Evolutionary conservation across 2,797 vertebrate species (phyloP).

Genomic region (Natrix natrix): DNA sequence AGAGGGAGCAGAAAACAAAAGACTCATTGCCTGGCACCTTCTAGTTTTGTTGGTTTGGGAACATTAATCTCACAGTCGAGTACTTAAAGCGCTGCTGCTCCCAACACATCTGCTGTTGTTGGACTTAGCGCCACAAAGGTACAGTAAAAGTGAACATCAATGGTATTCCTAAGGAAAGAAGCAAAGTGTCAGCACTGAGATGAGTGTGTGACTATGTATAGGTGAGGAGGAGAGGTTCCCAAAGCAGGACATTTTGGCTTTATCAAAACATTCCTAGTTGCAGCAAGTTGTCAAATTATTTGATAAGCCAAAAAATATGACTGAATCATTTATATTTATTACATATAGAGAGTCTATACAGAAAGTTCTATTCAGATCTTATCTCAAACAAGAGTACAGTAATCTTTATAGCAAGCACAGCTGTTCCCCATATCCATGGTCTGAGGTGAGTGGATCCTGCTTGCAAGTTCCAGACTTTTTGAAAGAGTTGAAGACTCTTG

Average conservation of each 20-base stretch:
- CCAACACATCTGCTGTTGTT: conserved; percentile 20
- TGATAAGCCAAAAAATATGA: neutral
- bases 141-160: conserved; percentile 21
- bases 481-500: neutral
- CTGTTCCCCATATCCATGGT: neutral
- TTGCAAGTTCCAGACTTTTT: neutral
- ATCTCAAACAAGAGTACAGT: neutral
- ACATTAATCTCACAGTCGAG: conserved; percentile 25
- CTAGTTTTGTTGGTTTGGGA: conserved; percentile 27
- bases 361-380: neutral
- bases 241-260: conserved; percentile 4
- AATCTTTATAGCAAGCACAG: neutral
- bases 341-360: neutral
- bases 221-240: neutral
- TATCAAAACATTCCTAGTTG: neutral
- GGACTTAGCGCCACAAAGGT: conserved; percentile 12
- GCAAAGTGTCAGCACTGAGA: conserved; percentile 14
- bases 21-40: neutral
- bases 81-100: conserved; percentile 17
- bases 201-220: accelerated
- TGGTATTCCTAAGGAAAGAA: conserved; percentile 19
- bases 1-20: neutral
- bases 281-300: neutral
- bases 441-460: neutral
- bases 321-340: neutral